Conservation (phyloP, 2,888 invertebrate species). For the Drosophila austrosaltans region DNA sequence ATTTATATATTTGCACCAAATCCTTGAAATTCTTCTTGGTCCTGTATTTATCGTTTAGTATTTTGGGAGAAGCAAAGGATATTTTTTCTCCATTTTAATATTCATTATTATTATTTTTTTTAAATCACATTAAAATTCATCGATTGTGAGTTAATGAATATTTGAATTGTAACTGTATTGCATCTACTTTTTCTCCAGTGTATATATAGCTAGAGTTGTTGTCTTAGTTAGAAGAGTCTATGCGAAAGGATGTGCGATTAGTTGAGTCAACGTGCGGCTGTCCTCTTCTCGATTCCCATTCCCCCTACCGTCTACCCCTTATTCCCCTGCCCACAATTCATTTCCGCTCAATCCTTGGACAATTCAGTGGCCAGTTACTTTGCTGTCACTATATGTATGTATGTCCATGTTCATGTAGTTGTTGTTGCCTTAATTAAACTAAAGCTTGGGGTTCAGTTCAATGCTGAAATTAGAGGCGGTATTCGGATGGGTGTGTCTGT, state of each 20-base stretch:
- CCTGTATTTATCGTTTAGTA: too few relatives aligned
- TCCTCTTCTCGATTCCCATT: slow-evolving; percentile 18
- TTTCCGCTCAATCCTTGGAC: slow-evolving; percentile 28
- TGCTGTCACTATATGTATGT: slow-evolving; percentile 45
- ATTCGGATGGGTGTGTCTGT: slow-evolving; percentile 47
- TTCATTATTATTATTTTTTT: too few relatives aligned
- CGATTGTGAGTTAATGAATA: too few relatives aligned
- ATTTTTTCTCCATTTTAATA: too few relatives aligned
- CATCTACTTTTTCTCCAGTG: slow-evolving; percentile 1
- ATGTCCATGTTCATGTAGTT: slow-evolving; percentile 26
- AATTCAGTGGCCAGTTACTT: slow-evolving; percentile 64
- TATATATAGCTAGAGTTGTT: slow-evolving; percentile 17
- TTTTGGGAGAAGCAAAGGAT: too few relatives aligned
- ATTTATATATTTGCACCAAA: too few relatives aligned
- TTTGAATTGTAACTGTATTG: too few relatives aligned
- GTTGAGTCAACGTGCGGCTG: slow-evolving; percentile 69
- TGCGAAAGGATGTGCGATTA: slow-evolving; percentile 78
- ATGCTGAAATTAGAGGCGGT: slow-evolving; percentile 77
- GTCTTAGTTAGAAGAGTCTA: slow-evolving; percentile 55
- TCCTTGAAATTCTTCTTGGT: too few relatives aligned
- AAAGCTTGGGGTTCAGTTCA: slow-evolving; percentile 74
- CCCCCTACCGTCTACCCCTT: not conserved
- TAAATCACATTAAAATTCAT: too few relatives aligned
- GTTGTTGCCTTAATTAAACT: slow-evolving; percentile 79
- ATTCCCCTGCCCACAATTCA: not conserved